Evolutionary conservation across 2,888 invertebrate species (phyloP), one percentile per base, ranked within the genome.

Genomic region (Lomographa bimaculata): DNA sequence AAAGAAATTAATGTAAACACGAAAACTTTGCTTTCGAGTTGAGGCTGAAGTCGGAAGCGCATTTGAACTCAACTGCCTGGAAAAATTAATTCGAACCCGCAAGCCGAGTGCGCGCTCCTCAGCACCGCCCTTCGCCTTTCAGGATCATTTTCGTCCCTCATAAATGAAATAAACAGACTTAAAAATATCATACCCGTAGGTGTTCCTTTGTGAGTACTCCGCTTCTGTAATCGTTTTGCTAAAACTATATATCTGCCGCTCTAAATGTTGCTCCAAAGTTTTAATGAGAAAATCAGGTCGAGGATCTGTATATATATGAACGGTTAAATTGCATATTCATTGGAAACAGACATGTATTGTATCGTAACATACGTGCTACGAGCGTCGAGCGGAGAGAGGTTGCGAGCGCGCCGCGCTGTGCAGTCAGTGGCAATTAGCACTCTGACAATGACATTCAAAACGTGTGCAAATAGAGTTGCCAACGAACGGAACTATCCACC

Each of bases 1-100:
- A 78, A 80, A 83, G 73, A 81, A 79, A 80, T 83, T 80, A 76
- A 83, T 78, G 79, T 81, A 84, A 84, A 82, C 83, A 84, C 74
- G 84, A 82, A 80, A 81, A 82, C 79, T 85, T 84, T 80, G 83
- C 83, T 80, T 81, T 82, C 75, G 72, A 83, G 81, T 82, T 82
- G 74, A 72, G 62, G 78, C 72, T 81, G 75, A 67, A 80, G 81
- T 72, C 66, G 77, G 83, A 75, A 82, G 74, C 79, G 80, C 78
- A 85, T 87, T 89, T 81, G 78, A 72, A 80, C 70, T 86, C 86
- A 87, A 85, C 85, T 86, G 81, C 72, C 65, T 84, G 86, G 86
- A 89, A 87, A 84, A 80, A 86, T 76, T 84, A 81, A 85, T 86
- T 74, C 77, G 81, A 76, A 74, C 77, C 76, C 66, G 74, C 65